Percentiles rank a stretch among this genome's conserved stretches.
phyloP scores from a whole-genome alignment of 2,797 vertebrate genomes.

The Acipenser transmontanus region DNA sequence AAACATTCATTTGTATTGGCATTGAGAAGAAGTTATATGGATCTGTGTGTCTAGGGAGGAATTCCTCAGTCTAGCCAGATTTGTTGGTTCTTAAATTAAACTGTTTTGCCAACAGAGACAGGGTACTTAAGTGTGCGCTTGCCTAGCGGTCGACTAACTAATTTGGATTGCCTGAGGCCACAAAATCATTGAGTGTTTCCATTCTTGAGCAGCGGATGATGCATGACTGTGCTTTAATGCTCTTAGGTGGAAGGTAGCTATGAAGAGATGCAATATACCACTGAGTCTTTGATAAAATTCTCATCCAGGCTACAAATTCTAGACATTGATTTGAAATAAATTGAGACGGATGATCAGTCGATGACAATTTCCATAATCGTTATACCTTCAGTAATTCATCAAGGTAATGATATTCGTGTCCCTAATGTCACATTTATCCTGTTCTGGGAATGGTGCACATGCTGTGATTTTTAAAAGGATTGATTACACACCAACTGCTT shows the following conservation, averaged over 20 bases:
- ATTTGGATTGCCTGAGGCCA: slow-evolving; percentile 46
- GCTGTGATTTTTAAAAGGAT: slow-evolving; percentile 63
- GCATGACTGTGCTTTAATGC: slow-evolving; percentile 38
- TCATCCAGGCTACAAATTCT: slow-evolving; percentile 48
- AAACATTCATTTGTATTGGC: slow-evolving; percentile 16
- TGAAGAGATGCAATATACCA: slow-evolving; percentile 46
- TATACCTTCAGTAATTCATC: slow-evolving; percentile 78
- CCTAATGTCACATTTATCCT: slow-evolving; percentile 79
- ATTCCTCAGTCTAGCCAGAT: slow-evolving; percentile 14
- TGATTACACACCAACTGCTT: slow-evolving; percentile 67
- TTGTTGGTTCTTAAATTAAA: slow-evolving; percentile 38
- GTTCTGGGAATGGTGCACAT: slow-evolving; percentile 56
- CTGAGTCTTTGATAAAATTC: slow-evolving; percentile 61
- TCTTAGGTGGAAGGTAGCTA: slow-evolving; percentile 48
- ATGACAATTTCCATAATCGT: slow-evolving; percentile 86
- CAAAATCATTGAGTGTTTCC: slow-evolving; percentile 28
- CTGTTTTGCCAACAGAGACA: slow-evolving; percentile 32
- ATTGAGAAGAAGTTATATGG: slow-evolving; percentile 7
- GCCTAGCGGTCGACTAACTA: slow-evolving; percentile 42
- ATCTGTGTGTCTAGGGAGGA: slow-evolving; percentile 6
- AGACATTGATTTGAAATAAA: slow-evolving; percentile 74
- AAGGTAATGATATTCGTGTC: slow-evolving; percentile 77
- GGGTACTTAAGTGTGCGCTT: slow-evolving; percentile 21
- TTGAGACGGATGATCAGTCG: slow-evolving; percentile 79
- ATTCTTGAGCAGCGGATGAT: slow-evolving; percentile 44